phyloP scores from a whole-genome alignment of 2,888 invertebrate species.

The Carabus problematicus region DNA sequence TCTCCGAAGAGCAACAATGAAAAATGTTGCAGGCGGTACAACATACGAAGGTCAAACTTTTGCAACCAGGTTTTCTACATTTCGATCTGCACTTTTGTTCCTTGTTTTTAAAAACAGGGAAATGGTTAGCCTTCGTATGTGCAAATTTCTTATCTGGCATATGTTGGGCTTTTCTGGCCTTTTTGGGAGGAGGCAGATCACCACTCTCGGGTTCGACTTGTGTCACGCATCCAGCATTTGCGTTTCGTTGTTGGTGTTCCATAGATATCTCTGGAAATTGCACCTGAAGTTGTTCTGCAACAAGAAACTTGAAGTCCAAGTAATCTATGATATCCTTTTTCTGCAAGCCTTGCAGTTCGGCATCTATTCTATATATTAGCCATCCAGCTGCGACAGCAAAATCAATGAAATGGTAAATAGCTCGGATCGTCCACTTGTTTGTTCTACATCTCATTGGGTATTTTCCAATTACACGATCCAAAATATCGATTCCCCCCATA shows the following conservation, averaged over 20 bases:
- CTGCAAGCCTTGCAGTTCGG: no score
- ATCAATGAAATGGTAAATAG: slow-evolving; percentile 45
- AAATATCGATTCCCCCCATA: slow-evolving; percentile 46
- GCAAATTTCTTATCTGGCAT: slow-evolving; percentile 23
- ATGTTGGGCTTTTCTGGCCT: slow-evolving; percentile 12
- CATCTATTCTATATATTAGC: slow-evolving; percentile 22
- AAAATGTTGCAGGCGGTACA: background rate
- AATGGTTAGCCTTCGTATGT: slow-evolving; percentile 3
- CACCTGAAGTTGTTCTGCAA: background rate
- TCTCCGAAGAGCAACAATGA: background rate
- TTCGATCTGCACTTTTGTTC: slow-evolving; percentile 8
- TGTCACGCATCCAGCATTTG: no score
- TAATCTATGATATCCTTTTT: slow-evolving; percentile 1
- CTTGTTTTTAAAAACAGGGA: background rate
- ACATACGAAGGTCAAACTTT: slow-evolving; percentile 2
- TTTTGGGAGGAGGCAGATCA: slow-evolving; percentile 7
- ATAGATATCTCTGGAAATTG: background rate
- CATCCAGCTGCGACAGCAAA: slow-evolving; percentile 46
- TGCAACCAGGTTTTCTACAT: slow-evolving; percentile 2
- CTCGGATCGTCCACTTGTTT: slow-evolving; percentile 46
- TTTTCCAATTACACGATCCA: slow-evolving; percentile 44
- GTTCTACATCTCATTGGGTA: slow-evolving; percentile 46
- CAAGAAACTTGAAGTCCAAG: slow-evolving; percentile 4
- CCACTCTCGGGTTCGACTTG: slow-evolving; percentile 8
- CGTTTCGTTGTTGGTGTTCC: background rate